Evolutionary conservation across 2,888 invertebrate genomes (phyloP).

Genomic region (Cataglyphis albicans): DNA sequence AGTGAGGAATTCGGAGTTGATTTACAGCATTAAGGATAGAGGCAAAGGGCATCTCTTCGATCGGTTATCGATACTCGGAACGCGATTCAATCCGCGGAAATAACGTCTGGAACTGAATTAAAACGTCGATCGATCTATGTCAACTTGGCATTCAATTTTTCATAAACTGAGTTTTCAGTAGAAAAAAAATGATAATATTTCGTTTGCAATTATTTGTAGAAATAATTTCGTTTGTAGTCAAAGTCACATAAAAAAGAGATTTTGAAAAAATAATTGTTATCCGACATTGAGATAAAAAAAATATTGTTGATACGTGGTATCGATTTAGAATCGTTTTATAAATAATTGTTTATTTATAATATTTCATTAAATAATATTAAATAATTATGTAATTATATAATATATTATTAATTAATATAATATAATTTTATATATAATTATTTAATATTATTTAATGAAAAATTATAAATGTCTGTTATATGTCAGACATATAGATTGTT

Average conservation of each 20-base stretch:
- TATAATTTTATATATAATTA: background rate
- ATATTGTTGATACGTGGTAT: background rate
- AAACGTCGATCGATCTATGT: conserved; percentile 8
- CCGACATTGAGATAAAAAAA: background rate
- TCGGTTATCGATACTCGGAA: conserved; percentile 19
- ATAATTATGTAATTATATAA: no score
- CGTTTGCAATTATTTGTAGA: background rate
- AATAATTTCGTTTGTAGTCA: background rate
- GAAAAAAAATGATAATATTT: background rate
- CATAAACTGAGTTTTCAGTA: background rate
- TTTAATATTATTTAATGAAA: background rate
- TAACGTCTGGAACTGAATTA: conserved; percentile 23
- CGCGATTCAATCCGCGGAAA: conserved; percentile 23
- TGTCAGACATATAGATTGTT: background rate
- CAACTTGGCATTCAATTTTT: background rate
- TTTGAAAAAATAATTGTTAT: background rate
- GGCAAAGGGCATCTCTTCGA: background rate
- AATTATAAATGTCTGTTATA: background rate
- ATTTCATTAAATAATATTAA: no score
- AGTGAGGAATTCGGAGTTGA: conserved; percentile 63
- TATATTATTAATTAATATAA: no score
- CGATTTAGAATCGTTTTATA: background rate
- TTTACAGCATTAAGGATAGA: background rate
- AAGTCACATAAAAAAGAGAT: background rate
- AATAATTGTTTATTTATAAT: no score